Conservation (phyloP, 1,140 invertebrate genomes). For the Rhopalosiphum maidis region DNA sequence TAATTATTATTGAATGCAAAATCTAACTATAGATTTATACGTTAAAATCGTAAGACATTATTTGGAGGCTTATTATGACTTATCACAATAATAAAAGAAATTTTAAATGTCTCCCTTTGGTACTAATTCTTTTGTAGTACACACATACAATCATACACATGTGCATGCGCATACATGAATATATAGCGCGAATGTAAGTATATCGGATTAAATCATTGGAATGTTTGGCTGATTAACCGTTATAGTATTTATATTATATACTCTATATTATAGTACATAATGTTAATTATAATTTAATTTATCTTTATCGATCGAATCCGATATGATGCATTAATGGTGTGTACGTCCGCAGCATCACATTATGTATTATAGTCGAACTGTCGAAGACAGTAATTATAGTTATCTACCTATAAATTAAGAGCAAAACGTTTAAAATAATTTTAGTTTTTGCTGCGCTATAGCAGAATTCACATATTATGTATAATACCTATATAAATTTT, state of each 20-base stretch:
- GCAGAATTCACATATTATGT: not conserved
- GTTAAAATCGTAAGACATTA: not conserved
- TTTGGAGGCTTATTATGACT: not conserved
- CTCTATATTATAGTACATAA: not conserved
- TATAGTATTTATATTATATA: not conserved
- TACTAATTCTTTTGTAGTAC: no score
- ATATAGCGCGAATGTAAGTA: not conserved
- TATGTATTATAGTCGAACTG: not conserved
- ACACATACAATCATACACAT: not conserved
- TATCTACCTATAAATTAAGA: slow-evolving; percentile 26
- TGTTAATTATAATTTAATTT: slow-evolving; percentile 17
- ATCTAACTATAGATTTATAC: not conserved
- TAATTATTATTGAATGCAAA: not conserved
- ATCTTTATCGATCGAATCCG: not conserved
- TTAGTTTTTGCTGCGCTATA: not conserved
- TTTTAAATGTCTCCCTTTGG: no score
- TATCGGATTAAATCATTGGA: not conserved
- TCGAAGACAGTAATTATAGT: slow-evolving; percentile 41
- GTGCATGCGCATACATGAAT: not conserved
- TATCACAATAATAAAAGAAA: not conserved
- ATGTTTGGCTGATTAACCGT: slow-evolving; percentile 8
- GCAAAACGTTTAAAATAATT: slow-evolving; percentile 12
- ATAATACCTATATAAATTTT: not conserved
- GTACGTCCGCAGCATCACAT: not conserved
- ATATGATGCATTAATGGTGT: not conserved